phyloP scores from a whole-genome alignment of 2,113 vertebrate genomes.

The Aptenodytes forsteri region DNA sequence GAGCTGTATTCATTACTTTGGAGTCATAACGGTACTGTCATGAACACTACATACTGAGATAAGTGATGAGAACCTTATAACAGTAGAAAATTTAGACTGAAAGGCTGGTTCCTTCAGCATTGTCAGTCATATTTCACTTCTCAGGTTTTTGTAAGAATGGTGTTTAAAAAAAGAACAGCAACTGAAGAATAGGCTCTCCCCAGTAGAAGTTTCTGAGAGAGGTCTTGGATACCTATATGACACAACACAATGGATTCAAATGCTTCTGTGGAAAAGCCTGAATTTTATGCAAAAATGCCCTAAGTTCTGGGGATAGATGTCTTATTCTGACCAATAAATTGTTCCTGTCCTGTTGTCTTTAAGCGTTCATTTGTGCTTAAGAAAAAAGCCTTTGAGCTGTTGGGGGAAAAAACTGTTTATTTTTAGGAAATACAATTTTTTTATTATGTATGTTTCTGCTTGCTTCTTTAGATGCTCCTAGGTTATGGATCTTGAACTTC shows the following conservation, averaged over 20 bases:
- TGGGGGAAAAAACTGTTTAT: background rate
- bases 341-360: background rate
- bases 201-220: background rate
- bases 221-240: background rate
- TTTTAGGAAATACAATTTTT: background rate
- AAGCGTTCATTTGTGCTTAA: background rate
- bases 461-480: background rate
- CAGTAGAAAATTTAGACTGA: background rate
- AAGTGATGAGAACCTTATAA: background rate
- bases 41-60: background rate
- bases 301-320: background rate
- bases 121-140: background rate
- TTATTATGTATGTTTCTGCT: background rate
- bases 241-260: background rate
- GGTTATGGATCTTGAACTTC: background rate
- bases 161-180: background rate
- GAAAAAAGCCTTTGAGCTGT: background rate
- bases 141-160: background rate
- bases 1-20: background rate
- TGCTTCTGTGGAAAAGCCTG: background rate
- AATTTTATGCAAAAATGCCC: background rate
- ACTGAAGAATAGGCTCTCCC: background rate
- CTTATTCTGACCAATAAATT: background rate
- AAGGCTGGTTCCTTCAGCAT: background rate
- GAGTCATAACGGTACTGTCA: background rate